phyloP scores from a whole-genome alignment of 2,113 vertebrate genomes.

The Murina feae region DNA sequence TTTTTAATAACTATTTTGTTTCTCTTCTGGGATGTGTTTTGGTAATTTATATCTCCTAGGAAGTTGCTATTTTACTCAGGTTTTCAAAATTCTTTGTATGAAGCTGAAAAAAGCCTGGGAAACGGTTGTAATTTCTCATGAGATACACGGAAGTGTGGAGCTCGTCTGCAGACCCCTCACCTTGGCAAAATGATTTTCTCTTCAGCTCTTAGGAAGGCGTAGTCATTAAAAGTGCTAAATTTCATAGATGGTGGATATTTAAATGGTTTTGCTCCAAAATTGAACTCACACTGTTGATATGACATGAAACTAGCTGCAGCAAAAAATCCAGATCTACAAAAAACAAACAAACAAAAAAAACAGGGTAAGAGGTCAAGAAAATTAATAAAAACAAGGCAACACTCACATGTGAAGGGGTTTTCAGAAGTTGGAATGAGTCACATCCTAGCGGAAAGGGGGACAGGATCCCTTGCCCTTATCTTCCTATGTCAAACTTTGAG shows the following conservation, averaged over 20 bases:
- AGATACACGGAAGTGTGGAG: background rate
- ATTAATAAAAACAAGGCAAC: background rate
- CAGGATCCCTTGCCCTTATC: background rate
- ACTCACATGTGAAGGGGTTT: background rate
- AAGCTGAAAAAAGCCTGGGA: background rate
- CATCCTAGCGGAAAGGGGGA: background rate
- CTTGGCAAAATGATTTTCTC: conserved; percentile 98
- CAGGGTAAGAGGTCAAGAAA: background rate
- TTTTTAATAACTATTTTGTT: background rate
- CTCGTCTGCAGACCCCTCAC: conserved; percentile 74
- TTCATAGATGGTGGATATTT: conserved; percentile 93
- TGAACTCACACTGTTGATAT: conserved; percentile 99
- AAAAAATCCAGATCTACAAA: conserved; percentile 95
- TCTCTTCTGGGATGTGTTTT: background rate
- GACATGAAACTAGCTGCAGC: conserved; percentile 99
- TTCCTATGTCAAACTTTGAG: conserved; percentile 27
- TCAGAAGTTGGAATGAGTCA: background rate
- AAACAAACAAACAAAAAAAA: background rate
- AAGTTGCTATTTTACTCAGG: background rate
- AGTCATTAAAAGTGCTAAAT: conserved; percentile 99
- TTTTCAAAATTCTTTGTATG: conserved; percentile 31
- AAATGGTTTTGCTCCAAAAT: conserved; percentile 98
- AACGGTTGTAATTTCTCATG: background rate
- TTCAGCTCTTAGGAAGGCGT: conserved; percentile 92
- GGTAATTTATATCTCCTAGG: conserved; percentile 19